Base-by-base conservation (phyloP, 2,113 vertebrate genomes). In the Chinchilla lanigera region DNA sequence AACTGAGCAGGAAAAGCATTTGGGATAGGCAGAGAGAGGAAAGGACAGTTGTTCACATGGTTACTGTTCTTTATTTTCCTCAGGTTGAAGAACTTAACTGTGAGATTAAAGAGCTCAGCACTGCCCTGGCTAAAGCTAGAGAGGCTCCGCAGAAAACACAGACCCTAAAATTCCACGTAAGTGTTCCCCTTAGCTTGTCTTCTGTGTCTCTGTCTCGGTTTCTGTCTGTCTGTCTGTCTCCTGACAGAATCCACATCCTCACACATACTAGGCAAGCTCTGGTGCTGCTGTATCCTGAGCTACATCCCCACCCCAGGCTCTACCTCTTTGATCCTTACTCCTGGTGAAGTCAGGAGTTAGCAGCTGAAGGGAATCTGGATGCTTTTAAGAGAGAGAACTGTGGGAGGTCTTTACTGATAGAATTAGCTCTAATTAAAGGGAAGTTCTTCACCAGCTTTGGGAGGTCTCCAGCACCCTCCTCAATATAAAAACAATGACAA, bases 111-210 rank as follows among this genome's bases (percentile, higher is more conserved):
- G 99, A 99, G 84, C 98, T 99, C 89, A 99, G 98, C 89, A 98
- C 99, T 50, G 99, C 99, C 2, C 96, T 99, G 97, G 97, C 98
- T 44, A 99, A 99, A 94, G 99, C 99, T n/a, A 98, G 98, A 97
- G 99, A 99, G 65, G 98, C 98, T 67, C 97, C 98, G 81, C 99
- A 99, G 58, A 90, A 78, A 47, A 47, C 93, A 69, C 61, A 92
- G 94, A 99, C 99, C n/a, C 99, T 99, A 90, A 99, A 99, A 98
- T 99, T 99, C 97, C 99, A 99, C 98, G 99, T 98, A 98, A 98
- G 98, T 19, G 63, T 50, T 38, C 26, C 6, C 86, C 33, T 41
- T 22, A 84, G 33, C 33, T 22, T 33, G 38, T 41, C 10, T 4
- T 35, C 58, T 47, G 4, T 75, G 71, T 75, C 38, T 28, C 26